phyloP scores from a whole-genome alignment of 92 coral and sea anemone genomes.

The Epizoanthus rinbou region DNA sequence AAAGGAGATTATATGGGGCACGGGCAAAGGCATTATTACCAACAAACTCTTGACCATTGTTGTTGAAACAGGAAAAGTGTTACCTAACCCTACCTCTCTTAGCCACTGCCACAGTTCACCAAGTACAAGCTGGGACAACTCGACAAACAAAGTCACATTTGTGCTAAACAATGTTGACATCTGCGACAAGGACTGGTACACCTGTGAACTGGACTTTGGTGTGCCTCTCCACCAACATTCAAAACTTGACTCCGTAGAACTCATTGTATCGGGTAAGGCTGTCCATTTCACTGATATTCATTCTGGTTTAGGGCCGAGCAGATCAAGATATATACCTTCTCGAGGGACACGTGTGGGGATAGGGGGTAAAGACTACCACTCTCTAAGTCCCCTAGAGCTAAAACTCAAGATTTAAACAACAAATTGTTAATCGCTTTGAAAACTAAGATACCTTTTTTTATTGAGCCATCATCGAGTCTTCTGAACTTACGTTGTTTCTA shows the following conservation, averaged over 20 bases:
- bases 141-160: conserved; percentile 16
- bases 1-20: too few relatives aligned
- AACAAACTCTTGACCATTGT: conserved; percentile 9
- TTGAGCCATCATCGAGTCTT: too few relatives aligned
- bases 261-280: conserved; percentile 41
- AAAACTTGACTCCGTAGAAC: conserved; percentile 33
- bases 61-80: conserved; percentile 4
- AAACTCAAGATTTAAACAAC: too few relatives aligned
- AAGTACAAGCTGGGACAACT: too few relatives aligned
- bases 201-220: conserved; percentile 43
- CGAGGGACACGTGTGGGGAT: not conserved
- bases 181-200: conserved; percentile 26
- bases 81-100: not conserved
- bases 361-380: not conserved
- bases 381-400: too few relatives aligned
- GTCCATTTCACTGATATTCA: too few relatives aligned
- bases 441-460: too few relatives aligned
- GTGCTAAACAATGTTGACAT: conserved; percentile 21
- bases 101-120: conserved; percentile 1
- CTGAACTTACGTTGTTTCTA: too few relatives aligned
- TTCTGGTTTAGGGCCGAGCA: not conserved
- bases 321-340: not conserved
- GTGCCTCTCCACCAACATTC: not conserved
- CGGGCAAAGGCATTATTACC: too few relatives aligned
- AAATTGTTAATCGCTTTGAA: too few relatives aligned